phyloP scores from a whole-genome alignment of 2,888 invertebrate genomes.

The Hydroisotoma schaefferi region DNA sequence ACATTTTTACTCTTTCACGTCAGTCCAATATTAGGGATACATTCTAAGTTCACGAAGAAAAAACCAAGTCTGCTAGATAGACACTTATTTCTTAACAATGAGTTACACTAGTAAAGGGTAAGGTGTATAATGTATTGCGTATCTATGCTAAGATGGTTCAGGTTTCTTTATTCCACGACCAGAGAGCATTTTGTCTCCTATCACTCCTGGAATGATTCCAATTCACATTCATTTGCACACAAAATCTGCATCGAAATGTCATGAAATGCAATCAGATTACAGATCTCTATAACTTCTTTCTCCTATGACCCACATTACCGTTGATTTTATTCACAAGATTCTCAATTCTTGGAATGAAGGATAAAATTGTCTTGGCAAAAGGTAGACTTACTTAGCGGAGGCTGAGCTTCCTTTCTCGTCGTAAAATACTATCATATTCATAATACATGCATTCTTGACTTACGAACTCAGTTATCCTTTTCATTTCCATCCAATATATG shows the following conservation, averaged over 20 bases:
- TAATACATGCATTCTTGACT: constrained; percentile 4
- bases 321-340: constrained; percentile 32
- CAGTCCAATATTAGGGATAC: too few relatives aligned
- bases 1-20: too few relatives aligned
- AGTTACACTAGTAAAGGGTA: too few relatives aligned
- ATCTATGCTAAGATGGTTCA: too few relatives aligned
- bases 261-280: constrained; percentile 40
- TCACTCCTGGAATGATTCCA: constrained; percentile 37
- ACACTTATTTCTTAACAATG: too few relatives aligned
- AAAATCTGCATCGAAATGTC: constrained; percentile 44
- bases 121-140: neutral
- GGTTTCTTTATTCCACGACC: too few relatives aligned
- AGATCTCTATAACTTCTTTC: constrained; percentile 24
- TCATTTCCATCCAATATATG: too few relatives aligned
- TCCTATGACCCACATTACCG: constrained; percentile 39
- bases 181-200: constrained; percentile 5
- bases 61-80: too few relatives aligned
- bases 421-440: neutral
- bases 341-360: neutral
- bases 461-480: neutral
- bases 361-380: constrained; percentile 23
- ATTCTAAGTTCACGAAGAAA: too few relatives aligned
- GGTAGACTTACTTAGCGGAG: constrained; percentile 4
- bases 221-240: constrained; percentile 41
- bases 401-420: too few relatives aligned